phyloP scores from a whole-genome alignment of 1,140 invertebrate genomes.

The Neuroterus valhalla region DNA sequence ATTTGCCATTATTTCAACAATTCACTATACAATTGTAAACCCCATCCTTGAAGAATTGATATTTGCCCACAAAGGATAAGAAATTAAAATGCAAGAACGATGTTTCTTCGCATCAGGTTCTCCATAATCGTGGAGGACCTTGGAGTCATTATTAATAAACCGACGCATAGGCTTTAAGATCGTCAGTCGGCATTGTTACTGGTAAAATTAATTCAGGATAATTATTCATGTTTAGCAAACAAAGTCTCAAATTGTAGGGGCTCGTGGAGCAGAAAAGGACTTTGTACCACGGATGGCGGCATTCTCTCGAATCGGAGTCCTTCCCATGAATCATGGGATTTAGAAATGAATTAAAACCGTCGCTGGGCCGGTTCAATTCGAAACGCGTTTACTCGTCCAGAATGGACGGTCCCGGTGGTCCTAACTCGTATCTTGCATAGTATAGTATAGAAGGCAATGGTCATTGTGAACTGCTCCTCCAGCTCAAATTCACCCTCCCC shows the following conservation, averaged over 20 bases:
- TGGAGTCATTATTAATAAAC: neutral
- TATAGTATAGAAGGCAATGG: constrained; percentile 59
- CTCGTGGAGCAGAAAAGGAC: constrained; percentile 18
- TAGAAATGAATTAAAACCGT: constrained; percentile 69
- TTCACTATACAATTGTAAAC: too few species aligned
- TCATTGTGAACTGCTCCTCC: constrained; percentile 63
- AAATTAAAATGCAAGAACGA: too few species aligned
- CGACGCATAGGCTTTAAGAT: neutral
- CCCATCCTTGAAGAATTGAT: too few species aligned
- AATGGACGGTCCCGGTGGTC: constrained; percentile 65
- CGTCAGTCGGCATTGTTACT: constrained; percentile 10
- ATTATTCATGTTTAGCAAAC: constrained; percentile 31
- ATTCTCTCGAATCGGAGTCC: constrained; percentile 50
- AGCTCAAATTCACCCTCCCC: constrained; percentile 42
- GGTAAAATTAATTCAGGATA: constrained; percentile 24
- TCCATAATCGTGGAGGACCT: too few species aligned
- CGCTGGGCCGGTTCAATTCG: constrained; percentile 66
- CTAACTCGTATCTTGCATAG: constrained; percentile 57
- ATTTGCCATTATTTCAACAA: too few species aligned
- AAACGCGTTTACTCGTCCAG: constrained; percentile 60
- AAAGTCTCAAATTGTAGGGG: constrained; percentile 29
- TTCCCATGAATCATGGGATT: constrained; percentile 71
- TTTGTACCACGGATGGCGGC: constrained; percentile 30
- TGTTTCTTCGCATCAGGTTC: too few species aligned
- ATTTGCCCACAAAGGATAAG: too few species aligned